These are phyloP conservation scores for Ruditapes philippinarum DNA, from an alignment of 1,140 invertebrate genomes.

Conservation along the genomic window DNA sequence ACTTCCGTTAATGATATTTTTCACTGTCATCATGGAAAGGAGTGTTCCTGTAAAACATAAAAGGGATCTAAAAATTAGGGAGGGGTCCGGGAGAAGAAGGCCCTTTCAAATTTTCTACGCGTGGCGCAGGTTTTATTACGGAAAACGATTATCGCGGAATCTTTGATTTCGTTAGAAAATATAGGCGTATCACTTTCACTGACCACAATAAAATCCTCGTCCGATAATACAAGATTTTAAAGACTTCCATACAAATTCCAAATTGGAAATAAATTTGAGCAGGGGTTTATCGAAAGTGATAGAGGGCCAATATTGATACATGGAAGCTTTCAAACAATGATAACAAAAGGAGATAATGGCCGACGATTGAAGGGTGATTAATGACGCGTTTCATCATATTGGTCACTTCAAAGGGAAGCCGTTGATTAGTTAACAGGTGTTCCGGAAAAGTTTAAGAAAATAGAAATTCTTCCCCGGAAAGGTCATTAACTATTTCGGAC, in stretches of 20 bases:
- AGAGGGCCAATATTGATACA: slow-evolving; percentile 18
- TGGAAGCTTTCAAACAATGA: background rate
- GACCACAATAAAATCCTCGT: slow-evolving; percentile 6
- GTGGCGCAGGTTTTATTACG: slow-evolving; percentile 16
- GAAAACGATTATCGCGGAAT: slow-evolving; percentile 7
- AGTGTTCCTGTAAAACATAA: background rate
- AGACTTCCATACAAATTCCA: slow-evolving; percentile 42
- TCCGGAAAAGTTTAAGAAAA: slow-evolving; percentile 20
- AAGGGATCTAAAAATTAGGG: background rate
- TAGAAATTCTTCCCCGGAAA: slow-evolving; percentile 12
- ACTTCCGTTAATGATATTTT: too few relatives aligned
- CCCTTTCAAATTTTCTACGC: slow-evolving; percentile 5
- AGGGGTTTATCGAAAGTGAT: slow-evolving; percentile 13
- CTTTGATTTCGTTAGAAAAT: slow-evolving; percentile 49
- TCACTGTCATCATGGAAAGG: background rate
- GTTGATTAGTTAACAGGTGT: slow-evolving; percentile 49
- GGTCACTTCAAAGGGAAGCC: slow-evolving; percentile 64
- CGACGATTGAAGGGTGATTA: slow-evolving; percentile 36
- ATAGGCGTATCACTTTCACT: slow-evolving; percentile 9
- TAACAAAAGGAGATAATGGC: slow-evolving; percentile 52
- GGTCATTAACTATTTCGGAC: background rate
- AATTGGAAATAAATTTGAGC: slow-evolving; percentile 60
- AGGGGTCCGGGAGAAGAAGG: background rate
- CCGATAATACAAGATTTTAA: slow-evolving; percentile 33
- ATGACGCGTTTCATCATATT: slow-evolving; percentile 57